Evolutionary conservation across 2,113 vertebrate species (phyloP).

Genomic region (Petaurus breviceps): DNA sequence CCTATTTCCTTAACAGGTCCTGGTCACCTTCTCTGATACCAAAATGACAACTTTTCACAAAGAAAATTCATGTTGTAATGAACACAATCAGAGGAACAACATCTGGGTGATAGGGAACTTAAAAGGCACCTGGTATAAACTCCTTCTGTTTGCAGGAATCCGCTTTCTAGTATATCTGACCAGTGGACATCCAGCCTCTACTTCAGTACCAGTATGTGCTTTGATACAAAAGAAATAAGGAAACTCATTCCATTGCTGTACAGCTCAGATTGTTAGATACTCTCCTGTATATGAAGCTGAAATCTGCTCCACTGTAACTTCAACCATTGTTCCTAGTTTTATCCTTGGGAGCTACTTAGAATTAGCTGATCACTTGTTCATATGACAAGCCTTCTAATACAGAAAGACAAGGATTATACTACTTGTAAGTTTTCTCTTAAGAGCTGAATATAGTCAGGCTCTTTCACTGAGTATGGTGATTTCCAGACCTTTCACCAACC

Average conservation of each 20-base stretch:
- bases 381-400: neutral
- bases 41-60: neutral
- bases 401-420: neutral
- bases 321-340: neutral
- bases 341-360: neutral
- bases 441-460: neutral
- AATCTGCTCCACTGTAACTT: neutral
- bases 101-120: neutral
- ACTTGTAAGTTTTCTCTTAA: no score
- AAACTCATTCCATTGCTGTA: neutral
- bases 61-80: neutral
- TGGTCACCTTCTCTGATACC: neutral
- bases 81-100: neutral
- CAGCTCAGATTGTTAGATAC: neutral
- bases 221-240: neutral
- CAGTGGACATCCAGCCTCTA: neutral
- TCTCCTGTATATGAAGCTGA: neutral
- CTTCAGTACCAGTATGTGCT: neutral
- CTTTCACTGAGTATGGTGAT: neutral
- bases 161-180: neutral
- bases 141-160: neutral
- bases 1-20: neutral
- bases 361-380: neutral
- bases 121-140: neutral
- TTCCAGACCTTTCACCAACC: neutral